A percentile compares a stretch with the other conserved stretches of the same genome.
phyloP scores from a whole-genome alignment of 1,140 invertebrate species.

The Drosophila ogumai region DNA sequence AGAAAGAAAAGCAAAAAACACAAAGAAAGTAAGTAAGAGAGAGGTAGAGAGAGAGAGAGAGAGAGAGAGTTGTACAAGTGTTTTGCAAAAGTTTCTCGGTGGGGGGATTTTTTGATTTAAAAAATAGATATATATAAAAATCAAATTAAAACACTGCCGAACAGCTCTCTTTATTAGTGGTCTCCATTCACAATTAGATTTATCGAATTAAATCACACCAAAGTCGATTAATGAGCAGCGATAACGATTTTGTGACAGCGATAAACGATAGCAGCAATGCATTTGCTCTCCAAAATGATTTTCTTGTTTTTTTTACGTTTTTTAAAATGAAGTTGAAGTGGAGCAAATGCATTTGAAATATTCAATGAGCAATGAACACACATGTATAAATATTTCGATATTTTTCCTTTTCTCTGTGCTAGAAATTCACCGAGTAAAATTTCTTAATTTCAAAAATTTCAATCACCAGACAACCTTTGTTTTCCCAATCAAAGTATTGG shows the following conservation, averaged over 20 bases:
- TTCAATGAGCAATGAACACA: slow-evolving; percentile 3
- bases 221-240: slow-evolving; percentile 28
- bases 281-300: background rate
- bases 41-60: slow-evolving; percentile 24
- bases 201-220: slow-evolving; percentile 35
- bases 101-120: slow-evolving; percentile 3
- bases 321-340: background rate
- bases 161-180: background rate
- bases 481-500: background rate
- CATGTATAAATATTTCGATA: background rate
- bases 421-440: slow-evolving; percentile 1
- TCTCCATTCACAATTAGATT: slow-evolving; percentile 1
- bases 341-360: slow-evolving; percentile 10
- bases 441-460: background rate
- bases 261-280: slow-evolving; percentile 5
- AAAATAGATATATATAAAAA: slow-evolving; percentile 5
- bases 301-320: background rate
- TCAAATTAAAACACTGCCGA: slow-evolving; percentile 8
- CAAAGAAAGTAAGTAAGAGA: slow-evolving; percentile 33
- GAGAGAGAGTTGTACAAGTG: slow-evolving; percentile 42
- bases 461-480: background rate
- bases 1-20: slow-evolving; percentile 38
- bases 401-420: no score
- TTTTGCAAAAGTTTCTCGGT: slow-evolving; percentile 12
- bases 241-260: slow-evolving; percentile 32